Conservation (phyloP, 92 coral and sea anemone species). For the Zoanthus solanderi region DNA sequence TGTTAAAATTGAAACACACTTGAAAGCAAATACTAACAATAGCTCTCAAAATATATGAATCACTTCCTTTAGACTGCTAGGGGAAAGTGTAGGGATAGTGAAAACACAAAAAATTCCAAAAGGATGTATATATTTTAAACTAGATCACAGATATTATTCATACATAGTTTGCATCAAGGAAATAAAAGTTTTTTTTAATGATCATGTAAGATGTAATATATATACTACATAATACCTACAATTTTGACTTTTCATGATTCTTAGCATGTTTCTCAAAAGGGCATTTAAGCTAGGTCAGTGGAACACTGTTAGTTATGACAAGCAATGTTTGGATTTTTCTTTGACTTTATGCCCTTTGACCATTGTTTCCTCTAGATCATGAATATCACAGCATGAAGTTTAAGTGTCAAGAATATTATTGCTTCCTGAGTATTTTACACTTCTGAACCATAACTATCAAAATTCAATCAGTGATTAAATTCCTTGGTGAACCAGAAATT, state of each 20-base stretch:
- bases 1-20: no score
- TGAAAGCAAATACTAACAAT: no score
- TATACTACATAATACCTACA: not conserved
- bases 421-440: not conserved
- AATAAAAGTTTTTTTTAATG: not conserved
- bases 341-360: not conserved
- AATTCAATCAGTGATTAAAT: not conserved
- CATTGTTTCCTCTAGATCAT: not conserved
- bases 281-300: conserved; percentile 23
- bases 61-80: no score
- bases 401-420: not conserved
- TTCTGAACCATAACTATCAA: not conserved
- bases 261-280: conserved; percentile 31
- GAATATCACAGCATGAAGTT: conserved; percentile 1
- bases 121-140: no score
- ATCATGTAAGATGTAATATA: no score
- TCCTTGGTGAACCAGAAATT: not conserved
- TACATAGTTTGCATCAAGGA: not conserved
- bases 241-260: not conserved
- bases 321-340: conserved; percentile 17
- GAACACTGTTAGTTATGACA: conserved; percentile 10
- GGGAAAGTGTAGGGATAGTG: no score
- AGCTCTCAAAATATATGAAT: no score
- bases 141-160: no score
- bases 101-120: no score